These are phyloP conservation scores for Bathynomus jamesi DNA, from an alignment of 1,140 invertebrate genomes.

Conservation along the genomic window DNA sequence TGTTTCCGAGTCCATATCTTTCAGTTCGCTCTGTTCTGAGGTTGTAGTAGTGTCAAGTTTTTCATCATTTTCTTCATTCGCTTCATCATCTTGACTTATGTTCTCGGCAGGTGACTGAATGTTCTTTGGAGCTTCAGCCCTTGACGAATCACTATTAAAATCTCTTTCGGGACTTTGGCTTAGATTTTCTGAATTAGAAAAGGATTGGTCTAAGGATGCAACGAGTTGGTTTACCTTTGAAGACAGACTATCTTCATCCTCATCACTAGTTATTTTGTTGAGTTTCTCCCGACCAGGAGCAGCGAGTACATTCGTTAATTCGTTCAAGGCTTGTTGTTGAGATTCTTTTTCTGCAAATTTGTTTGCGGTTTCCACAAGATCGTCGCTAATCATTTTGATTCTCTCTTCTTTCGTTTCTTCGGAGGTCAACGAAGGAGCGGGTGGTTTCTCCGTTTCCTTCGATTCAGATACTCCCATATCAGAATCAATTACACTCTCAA, in stretches of 20 bases:
- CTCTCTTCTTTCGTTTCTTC: slow-evolving; percentile 1
- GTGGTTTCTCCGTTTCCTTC: neutral
- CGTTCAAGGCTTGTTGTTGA: neutral
- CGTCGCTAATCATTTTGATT: slow-evolving; percentile 3
- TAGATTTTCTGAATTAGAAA: neutral
- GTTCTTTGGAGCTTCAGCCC: neutral
- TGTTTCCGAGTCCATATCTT: no score
- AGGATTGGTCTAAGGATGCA: slow-evolving; percentile 1
- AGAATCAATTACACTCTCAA: slow-evolving; percentile 21
- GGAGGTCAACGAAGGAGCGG: neutral
- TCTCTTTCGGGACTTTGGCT: neutral
- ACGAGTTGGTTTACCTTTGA: neutral
- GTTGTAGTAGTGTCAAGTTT: no score
- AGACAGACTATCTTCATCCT: neutral
- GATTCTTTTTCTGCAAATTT: neutral
- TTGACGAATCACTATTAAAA: neutral
- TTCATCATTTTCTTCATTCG: neutral
- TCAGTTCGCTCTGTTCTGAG: no score
- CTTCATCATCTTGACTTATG: neutral
- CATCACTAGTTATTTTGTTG: neutral
- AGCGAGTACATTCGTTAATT: neutral
- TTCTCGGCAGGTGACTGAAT: neutral
- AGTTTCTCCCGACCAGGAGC: neutral
- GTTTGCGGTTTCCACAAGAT: neutral
- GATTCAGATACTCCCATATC: slow-evolving; percentile 1